Percentiles rank a stretch among this genome's conserved stretches.
Evolutionary conservation across 2,797 vertebrate species (phyloP).

Genomic region (Notolabrus celidotus): DNA sequence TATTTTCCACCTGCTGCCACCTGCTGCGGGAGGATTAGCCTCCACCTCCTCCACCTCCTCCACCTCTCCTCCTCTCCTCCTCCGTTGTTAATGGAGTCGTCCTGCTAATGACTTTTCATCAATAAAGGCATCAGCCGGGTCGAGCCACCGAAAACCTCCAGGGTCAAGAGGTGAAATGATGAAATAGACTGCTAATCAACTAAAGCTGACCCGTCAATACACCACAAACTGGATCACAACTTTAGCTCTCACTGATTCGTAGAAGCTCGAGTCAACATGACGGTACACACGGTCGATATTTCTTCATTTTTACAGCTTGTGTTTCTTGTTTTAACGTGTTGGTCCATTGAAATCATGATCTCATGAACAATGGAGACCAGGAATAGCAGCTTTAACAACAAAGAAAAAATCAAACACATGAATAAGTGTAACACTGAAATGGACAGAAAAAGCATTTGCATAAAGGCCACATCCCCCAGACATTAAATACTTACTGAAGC

Average conservation of each 20-base stretch:
- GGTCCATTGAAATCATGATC: no score
- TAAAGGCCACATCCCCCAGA: no score
- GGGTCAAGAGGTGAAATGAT: constrained; percentile 62
- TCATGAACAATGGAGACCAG: no score
- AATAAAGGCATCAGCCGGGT: constrained; percentile 48
- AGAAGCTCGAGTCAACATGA: background rate
- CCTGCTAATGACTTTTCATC: constrained; percentile 69
- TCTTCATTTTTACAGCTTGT: no score
- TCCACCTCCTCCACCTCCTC: constrained; percentile 7
- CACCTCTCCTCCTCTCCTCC: constrained; percentile 11
- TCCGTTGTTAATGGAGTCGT: constrained; percentile 45
- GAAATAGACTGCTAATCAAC: constrained; percentile 57
- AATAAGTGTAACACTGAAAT: no score
- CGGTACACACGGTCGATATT: no score
- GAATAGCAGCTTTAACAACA: no score
- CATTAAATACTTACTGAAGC: no score
- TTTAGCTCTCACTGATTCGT: background rate
- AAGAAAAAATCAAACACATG: no score
- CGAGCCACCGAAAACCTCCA: constrained; percentile 46
- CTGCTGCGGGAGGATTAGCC: constrained; percentile 37
- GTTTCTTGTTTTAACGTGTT: no score
- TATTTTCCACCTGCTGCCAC: constrained; percentile 49
- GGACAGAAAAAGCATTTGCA: no score
- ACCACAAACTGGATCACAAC: constrained; percentile 19
- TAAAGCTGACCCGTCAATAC: constrained; percentile 10